These are phyloP conservation scores for Chrysotoxum bicinctum DNA, from an alignment of 2,888 invertebrate genomes.

Conservation along the genomic window DNA sequence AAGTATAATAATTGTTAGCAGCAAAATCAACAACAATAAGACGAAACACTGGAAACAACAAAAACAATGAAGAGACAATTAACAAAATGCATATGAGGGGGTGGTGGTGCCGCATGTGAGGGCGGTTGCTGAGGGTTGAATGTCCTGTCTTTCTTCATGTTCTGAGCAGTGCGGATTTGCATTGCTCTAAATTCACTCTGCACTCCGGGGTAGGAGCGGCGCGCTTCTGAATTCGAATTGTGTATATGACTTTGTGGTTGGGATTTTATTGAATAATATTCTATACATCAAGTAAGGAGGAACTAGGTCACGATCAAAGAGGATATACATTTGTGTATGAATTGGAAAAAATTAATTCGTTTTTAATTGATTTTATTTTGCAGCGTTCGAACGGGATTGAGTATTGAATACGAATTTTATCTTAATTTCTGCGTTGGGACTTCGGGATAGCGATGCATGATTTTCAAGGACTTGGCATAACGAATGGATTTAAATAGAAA, in stretches of 20 bases:
- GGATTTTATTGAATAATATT: constrained; percentile 7
- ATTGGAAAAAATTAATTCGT: background rate
- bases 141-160: constrained; percentile 16
- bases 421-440: too few species aligned
- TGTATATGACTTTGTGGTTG: constrained; percentile 20
- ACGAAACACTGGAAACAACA: constrained; percentile 36
- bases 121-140: constrained; percentile 38
- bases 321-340: background rate
- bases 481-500: too few species aligned
- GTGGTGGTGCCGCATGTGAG: too few species aligned
- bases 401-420: too few species aligned
- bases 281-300: background rate
- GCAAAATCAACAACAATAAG: constrained; percentile 64
- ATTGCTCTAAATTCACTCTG: constrained; percentile 54
- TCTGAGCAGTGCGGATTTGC: constrained; percentile 44
- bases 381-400: too few species aligned
- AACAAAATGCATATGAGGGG: constrained; percentile 56
- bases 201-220: background rate
- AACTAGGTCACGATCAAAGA: constrained; percentile 14
- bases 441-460: too few species aligned
- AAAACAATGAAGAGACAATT: constrained; percentile 62
- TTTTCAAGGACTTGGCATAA: too few species aligned
- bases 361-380: background rate
- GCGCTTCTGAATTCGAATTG: constrained; percentile 13
- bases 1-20: constrained; percentile 53